These are phyloP conservation scores for Ophraella communa DNA, from an alignment of 2,888 invertebrate genomes.

Conservation along the genomic window DNA sequence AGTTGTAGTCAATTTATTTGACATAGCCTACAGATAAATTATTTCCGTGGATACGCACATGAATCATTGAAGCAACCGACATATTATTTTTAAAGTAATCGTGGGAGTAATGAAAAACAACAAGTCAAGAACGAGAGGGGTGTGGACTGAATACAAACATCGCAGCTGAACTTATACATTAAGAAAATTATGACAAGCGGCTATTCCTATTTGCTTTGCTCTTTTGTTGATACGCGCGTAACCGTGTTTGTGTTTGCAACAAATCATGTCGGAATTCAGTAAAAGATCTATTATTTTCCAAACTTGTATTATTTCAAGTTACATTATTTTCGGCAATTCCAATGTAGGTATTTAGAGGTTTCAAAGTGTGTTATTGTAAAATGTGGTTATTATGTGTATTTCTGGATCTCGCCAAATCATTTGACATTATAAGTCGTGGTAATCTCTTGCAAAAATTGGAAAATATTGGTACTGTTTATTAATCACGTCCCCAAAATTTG, in stretches of 20 bases:
- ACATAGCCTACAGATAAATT: too few relatives aligned
- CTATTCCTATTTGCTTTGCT: background rate
- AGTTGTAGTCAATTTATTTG: too few relatives aligned
- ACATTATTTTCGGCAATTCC: too few relatives aligned
- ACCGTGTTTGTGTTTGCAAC: background rate
- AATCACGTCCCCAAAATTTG: too few relatives aligned
- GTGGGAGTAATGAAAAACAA: conserved; percentile 13
- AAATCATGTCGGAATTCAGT: background rate
- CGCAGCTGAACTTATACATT: background rate
- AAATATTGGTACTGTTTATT: too few relatives aligned
- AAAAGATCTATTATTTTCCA: background rate
- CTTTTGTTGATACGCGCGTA: background rate
- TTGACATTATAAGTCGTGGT: too few relatives aligned
- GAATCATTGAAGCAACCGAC: background rate
- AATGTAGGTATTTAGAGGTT: too few relatives aligned
- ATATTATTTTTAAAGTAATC: conserved; percentile 17
- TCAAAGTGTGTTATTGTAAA: too few relatives aligned
- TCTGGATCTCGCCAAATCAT: too few relatives aligned
- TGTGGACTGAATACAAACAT: conserved; percentile 1
- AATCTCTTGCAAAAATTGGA: too few relatives aligned
- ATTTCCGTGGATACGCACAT: background rate
- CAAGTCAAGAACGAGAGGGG: background rate
- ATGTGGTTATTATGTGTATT: too few relatives aligned
- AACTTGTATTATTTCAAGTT: too few relatives aligned
- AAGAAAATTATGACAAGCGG: background rate